Conservation (phyloP, 2,797 vertebrate genomes). For the Clarias pachynema region DNA sequence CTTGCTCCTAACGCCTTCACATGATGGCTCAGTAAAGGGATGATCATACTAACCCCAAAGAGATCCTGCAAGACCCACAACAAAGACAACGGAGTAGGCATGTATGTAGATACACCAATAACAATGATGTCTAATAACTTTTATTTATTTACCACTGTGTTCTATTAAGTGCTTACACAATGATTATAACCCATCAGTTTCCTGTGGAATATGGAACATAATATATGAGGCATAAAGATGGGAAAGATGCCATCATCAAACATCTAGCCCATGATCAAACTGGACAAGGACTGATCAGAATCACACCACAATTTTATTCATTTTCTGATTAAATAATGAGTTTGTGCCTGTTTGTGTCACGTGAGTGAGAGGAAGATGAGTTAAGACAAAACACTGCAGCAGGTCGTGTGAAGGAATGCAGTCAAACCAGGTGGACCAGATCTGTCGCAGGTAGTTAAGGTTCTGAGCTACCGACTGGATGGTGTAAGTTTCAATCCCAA, state of each 20-base stretch:
- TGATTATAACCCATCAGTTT: neutral
- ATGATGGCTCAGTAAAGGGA: slow-evolving; percentile 91
- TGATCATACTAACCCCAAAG: slow-evolving; percentile 96
- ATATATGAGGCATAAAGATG: neutral
- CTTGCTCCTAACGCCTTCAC: slow-evolving; percentile 91
- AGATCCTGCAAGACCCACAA: slow-evolving; percentile 78
- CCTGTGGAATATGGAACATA: neutral
- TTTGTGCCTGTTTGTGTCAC: neutral
- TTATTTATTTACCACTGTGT: neutral
- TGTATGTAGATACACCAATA: neutral
- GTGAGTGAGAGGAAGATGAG: neutral
- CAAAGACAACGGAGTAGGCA: neutral
- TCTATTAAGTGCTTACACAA: neutral
- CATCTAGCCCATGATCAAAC: slow-evolving; percentile 30
- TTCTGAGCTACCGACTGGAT: neutral
- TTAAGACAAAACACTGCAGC: neutral
- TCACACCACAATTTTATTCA: slow-evolving; percentile 56
- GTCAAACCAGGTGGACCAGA: too few relatives aligned
- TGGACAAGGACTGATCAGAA: slow-evolving; percentile 66
- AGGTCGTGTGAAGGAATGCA: neutral
- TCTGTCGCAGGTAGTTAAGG: neutral
- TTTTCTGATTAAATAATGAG: slow-evolving; percentile 13
- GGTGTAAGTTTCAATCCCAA: neutral
- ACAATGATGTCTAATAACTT: neutral
- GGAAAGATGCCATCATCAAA: neutral